These are phyloP conservation scores for Perccottus glenii DNA, from an alignment of 2,113 vertebrate species.

Conservation along the genomic window DNA sequence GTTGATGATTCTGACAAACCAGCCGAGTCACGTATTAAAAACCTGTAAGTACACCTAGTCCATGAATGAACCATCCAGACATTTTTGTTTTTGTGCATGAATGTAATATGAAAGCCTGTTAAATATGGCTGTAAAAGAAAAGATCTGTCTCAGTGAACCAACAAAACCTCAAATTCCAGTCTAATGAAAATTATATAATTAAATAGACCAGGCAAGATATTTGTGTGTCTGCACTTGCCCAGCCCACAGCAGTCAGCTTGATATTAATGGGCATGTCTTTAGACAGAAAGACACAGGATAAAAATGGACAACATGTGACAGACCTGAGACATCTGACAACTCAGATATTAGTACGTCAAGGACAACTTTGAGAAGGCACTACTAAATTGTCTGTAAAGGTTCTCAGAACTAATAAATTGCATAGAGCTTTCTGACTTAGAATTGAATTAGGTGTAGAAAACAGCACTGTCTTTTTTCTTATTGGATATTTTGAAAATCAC, in stretches of 20 bases:
- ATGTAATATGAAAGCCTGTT: too few species aligned
- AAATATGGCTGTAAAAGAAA: too few species aligned
- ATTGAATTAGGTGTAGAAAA: too few species aligned
- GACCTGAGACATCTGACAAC: neutral
- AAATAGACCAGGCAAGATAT: neutral
- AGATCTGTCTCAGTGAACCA: too few species aligned
- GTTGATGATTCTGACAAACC: slow-evolving; percentile 77
- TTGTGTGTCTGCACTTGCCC: neutral
- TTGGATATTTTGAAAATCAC: too few species aligned
- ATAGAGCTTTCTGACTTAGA: too few species aligned
- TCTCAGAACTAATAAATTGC: too few species aligned
- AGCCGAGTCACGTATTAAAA: slow-evolving; percentile 87
- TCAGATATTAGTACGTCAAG: neutral
- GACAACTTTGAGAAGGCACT: neutral
- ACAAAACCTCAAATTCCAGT: neutral
- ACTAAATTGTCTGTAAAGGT: too few species aligned
- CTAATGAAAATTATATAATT: neutral
- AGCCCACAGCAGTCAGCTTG: neutral
- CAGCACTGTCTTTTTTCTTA: too few species aligned
- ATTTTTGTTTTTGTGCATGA: too few species aligned
- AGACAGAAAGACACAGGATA: slow-evolving; percentile 7
- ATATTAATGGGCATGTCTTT: neutral
- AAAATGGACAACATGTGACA: neutral
- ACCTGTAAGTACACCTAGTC: slow-evolving; percentile 83
- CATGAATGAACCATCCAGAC: neutral